A percentile compares a stretch with the other conserved stretches of the same genome.
Conservation (phyloP, 2,797 vertebrate species). For the Semaprochilodus insignis region DNA sequence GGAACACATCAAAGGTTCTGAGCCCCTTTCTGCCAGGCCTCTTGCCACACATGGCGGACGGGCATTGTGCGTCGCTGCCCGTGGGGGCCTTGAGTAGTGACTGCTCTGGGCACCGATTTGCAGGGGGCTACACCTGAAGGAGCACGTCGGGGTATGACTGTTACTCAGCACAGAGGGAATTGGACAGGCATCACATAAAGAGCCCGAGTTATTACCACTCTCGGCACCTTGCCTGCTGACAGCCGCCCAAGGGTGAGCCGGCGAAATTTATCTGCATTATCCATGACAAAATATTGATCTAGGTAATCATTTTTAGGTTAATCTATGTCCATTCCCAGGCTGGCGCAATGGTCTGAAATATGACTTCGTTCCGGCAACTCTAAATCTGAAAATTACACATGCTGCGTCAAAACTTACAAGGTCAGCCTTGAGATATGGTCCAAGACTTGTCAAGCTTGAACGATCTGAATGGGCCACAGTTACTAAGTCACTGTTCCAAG, state of each 20-base stretch:
- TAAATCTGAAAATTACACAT: slow-evolving; percentile 64
- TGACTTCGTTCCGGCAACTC: slow-evolving; percentile 55
- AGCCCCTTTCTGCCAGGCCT: neutral
- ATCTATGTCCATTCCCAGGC: slow-evolving; percentile 61
- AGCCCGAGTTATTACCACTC: slow-evolving; percentile 56
- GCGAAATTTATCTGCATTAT: slow-evolving; percentile 68
- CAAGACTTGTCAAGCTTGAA: slow-evolving; percentile 54
- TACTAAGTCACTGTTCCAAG: slow-evolving; percentile 50
- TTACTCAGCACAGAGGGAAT: slow-evolving; percentile 26
- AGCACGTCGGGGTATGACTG: neutral
- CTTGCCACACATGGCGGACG: neutral
- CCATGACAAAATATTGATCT: slow-evolving; percentile 73
- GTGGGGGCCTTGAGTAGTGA: neutral
- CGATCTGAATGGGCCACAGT: slow-evolving; percentile 46
- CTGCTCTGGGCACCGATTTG: slow-evolving; percentile 4
- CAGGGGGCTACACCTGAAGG: neutral
- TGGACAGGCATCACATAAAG: slow-evolving; percentile 54
- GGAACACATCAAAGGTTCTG: neutral
- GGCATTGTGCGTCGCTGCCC: neutral
- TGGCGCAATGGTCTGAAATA: slow-evolving; percentile 61
- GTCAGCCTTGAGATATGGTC: slow-evolving; percentile 59
- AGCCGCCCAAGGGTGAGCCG: slow-evolving; percentile 52
- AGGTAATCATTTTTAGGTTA: slow-evolving; percentile 72
- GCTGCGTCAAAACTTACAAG: slow-evolving; percentile 64
- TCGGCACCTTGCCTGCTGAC: slow-evolving; percentile 49